These are phyloP conservation scores for Adelphocoris suturalis DNA, from an alignment of 2,888 invertebrate genomes.

Conservation along the genomic window DNA sequence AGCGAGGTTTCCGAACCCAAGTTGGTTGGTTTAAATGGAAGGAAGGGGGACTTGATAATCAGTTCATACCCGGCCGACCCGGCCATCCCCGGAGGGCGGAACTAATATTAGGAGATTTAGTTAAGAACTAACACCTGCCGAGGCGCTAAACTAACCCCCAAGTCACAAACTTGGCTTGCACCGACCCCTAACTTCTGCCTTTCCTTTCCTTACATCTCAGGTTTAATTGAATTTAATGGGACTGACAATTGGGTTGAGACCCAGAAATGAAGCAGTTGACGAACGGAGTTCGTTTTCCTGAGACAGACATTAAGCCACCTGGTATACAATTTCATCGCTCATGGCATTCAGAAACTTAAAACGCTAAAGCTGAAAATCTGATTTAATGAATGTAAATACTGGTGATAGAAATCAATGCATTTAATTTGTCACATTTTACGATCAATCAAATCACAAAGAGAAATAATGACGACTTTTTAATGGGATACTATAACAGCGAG, in stretches of 20 bases:
- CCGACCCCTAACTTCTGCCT: background rate
- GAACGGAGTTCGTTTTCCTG: background rate
- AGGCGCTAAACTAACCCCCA: constrained; percentile 36
- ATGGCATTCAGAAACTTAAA: no score
- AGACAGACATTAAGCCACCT: no score
- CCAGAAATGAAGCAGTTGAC: background rate
- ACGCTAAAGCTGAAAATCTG: no score
- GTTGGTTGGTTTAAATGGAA: background rate
- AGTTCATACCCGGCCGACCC: constrained; percentile 41
- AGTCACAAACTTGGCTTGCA: constrained; percentile 51
- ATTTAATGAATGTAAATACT: no score
- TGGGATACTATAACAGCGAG: no score
- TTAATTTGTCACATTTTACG: no score
- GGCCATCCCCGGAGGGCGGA: constrained; percentile 8
- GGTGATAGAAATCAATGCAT: no score
- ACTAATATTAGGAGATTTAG: constrained; percentile 58
- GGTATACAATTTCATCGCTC: no score
- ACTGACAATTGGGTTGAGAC: constrained; percentile 7
- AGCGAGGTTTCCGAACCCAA: background rate
- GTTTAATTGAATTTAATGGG: constrained; percentile 49
- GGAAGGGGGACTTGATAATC: constrained; percentile 57
- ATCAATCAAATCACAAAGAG: no score
- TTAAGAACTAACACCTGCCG: constrained; percentile 57
- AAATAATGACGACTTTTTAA: no score
- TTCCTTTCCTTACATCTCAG: background rate